Evolutionary conservation across 2,888 invertebrate genomes (phyloP).

Genomic region (Xestia xanthographa): DNA sequence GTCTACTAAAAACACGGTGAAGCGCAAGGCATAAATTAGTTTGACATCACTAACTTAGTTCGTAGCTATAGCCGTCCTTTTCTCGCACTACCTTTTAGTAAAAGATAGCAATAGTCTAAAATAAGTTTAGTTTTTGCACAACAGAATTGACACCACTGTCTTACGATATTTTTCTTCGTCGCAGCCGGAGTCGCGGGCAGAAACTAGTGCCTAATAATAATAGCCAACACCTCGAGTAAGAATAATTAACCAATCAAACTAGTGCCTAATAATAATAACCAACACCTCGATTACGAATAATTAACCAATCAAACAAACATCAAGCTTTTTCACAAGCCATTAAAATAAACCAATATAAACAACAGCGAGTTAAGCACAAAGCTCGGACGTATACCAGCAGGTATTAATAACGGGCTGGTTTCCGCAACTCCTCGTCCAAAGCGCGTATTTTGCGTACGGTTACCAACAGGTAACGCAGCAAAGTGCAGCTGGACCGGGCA

Average conservation of each 20-base stretch:
- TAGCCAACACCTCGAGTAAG: neutral
- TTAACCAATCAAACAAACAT: neutral
- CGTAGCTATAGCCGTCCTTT: no score
- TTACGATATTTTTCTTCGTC: neutral
- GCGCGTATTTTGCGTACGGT: neutral
- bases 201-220: neutral
- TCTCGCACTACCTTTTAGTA: no score
- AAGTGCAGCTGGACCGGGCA: slow-evolving; percentile 31
- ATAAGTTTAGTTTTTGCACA: no score
- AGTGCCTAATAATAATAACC: no score
- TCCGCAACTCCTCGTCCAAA: neutral
- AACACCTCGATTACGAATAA: neutral
- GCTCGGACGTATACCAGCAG: slow-evolving; percentile 36
- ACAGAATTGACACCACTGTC: no score
- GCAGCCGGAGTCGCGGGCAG: neutral
- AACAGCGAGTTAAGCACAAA: slow-evolving; percentile 13
- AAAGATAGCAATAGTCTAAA: no score
- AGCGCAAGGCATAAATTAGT: no score
- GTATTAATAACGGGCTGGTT: neutral
- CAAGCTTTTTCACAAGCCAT: slow-evolving; percentile 4
- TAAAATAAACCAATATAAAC: slow-evolving; percentile 20
- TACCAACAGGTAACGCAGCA: slow-evolving; percentile 1
- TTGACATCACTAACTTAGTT: no score
- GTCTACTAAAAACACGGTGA: no score
- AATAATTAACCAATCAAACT: neutral